Base-by-base conservation (phyloP, 1,140 invertebrate genomes). In the Trichonephila clavipes region DNA sequence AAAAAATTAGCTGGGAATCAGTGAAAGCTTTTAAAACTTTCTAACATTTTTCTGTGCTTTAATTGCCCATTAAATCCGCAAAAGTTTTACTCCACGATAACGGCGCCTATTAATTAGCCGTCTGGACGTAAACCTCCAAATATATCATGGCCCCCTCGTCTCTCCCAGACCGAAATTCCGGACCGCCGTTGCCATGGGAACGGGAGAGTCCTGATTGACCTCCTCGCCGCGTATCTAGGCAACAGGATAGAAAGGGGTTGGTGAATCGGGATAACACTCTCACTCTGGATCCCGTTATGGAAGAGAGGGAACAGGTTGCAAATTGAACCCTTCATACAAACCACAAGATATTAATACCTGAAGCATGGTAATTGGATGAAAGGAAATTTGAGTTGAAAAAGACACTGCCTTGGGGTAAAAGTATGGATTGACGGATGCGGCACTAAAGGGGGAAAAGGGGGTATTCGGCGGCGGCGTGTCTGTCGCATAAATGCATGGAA, bases 141-240 rank as follows among this genome's bases (percentile, higher is more conserved):
- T 83, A 83, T 24, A 19, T 28, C 34, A 40, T 51, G 7, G 0
- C 0, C 0, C 40, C 18, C 61, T 89, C 24, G 12, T 14, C 62
- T 40, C 69, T 61, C 51, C 72, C 51, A 8, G 77, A 44, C 34
- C 64, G 7, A 61, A 72, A 28, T 91, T 72, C 90, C 24, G 81
- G 90, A 82, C 64, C 19, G 19, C 61, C 40, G 90, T 92, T 92
- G 62, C 44, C 44, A 51, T 40, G 44, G 90, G n/a, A 92, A 92
- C 90, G 18, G 1, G n/a, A 69, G 61, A 86, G 81, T 86, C 90
- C 90, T 34, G 81, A 92, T 86, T 86, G 61, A 92, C 90, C 90
- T 92, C 90, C 82, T 86, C 61, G 2, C 6, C 7, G 40, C 0
- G 82, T 92, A 92, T 69, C 90, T 64, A 86, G 86, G 90, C 90